phyloP scores from a whole-genome alignment of 2,888 invertebrate species.

The Agriopis leucophaearia region DNA sequence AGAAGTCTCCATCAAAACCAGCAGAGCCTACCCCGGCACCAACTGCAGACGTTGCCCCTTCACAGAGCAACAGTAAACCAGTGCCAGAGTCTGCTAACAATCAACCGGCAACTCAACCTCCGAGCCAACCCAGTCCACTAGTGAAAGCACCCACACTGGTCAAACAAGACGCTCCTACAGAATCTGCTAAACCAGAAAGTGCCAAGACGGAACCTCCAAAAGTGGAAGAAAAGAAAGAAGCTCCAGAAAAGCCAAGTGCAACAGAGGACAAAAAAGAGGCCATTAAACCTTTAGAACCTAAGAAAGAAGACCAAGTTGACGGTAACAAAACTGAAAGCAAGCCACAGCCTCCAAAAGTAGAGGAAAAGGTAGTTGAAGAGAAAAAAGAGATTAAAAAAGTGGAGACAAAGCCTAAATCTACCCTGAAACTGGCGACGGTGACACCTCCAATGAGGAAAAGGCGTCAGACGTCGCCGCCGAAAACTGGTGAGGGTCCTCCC shows the following conservation, averaged over 20 bases:
- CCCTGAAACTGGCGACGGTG: slow-evolving; percentile 84
- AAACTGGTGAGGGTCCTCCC: slow-evolving; percentile 67
- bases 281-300: slow-evolving; percentile 48
- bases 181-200: slow-evolving; percentile 59
- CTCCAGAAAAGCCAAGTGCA: slow-evolving; percentile 53
- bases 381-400: slow-evolving; percentile 66
- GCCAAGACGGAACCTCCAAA: slow-evolving; percentile 47
- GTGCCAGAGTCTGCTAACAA: slow-evolving; percentile 76
- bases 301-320: slow-evolving; percentile 46
- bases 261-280: slow-evolving; percentile 61
- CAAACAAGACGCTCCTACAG: slow-evolving; percentile 60
- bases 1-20: slow-evolving; percentile 76
- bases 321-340: slow-evolving; percentile 33
- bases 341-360: slow-evolving; percentile 59
- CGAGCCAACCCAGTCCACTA: slow-evolving; percentile 43
- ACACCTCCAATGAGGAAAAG: slow-evolving; percentile 85
- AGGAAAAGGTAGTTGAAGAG: slow-evolving; percentile 67
- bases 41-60: slow-evolving; percentile 75
- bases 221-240: slow-evolving; percentile 66
- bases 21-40: slow-evolving; percentile 72
- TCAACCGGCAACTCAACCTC: slow-evolving; percentile 16
- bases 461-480: slow-evolving; percentile 80
- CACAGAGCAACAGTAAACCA: slow-evolving; percentile 75
- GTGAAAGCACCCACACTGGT: slow-evolving; percentile 63
- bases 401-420: slow-evolving; percentile 78